These are phyloP conservation scores for Jaculus jaculus DNA, from an alignment of 2,113 vertebrate species.

Conservation along the genomic window DNA sequence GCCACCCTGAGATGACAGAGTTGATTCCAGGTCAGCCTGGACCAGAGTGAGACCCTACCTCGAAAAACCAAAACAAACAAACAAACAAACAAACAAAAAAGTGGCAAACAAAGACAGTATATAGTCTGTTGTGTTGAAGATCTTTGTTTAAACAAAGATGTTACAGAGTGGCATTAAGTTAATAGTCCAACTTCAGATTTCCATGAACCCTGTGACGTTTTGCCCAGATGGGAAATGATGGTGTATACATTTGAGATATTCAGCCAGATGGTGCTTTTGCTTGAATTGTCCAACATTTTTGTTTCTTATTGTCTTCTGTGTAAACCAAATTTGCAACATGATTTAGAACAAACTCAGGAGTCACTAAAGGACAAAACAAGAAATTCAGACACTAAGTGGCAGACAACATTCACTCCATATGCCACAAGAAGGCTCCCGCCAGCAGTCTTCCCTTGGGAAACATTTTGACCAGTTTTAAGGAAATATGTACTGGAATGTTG, in stretches of 20 bases:
- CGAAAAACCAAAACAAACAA: too few relatives aligned
- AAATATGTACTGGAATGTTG: neutral
- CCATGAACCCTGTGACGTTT: slow-evolving; percentile 83
- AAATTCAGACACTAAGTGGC: slow-evolving; percentile 9
- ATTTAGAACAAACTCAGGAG: slow-evolving; percentile 72
- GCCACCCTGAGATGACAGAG: too few relatives aligned
- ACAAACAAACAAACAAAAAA: too few relatives aligned
- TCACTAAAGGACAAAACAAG: slow-evolving; percentile 72
- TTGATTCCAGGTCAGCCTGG: too few relatives aligned
- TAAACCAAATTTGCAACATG: slow-evolving; percentile 75
- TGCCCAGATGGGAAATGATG: slow-evolving; percentile 84
- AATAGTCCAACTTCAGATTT: slow-evolving; percentile 83
- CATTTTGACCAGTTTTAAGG: neutral
- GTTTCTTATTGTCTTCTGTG: slow-evolving; percentile 85
- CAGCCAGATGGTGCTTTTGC: slow-evolving; percentile 83
- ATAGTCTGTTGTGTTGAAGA: slow-evolving; percentile 45
- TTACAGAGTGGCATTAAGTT: slow-evolving; percentile 82
- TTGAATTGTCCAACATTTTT: slow-evolving; percentile 85
- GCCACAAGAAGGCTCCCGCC: slow-evolving; percentile 43
- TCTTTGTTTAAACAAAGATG: slow-evolving; percentile 79
- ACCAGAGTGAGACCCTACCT: too few relatives aligned
- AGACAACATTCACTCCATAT: slow-evolving; percentile 22
- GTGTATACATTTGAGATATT: slow-evolving; percentile 83
- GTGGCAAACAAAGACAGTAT: too few relatives aligned
- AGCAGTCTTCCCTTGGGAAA: neutral